Percentiles rank a stretch among this genome's conserved stretches.
phyloP scores from a whole-genome alignment of 2,113 vertebrate species.

The Bos indicus region DNA sequence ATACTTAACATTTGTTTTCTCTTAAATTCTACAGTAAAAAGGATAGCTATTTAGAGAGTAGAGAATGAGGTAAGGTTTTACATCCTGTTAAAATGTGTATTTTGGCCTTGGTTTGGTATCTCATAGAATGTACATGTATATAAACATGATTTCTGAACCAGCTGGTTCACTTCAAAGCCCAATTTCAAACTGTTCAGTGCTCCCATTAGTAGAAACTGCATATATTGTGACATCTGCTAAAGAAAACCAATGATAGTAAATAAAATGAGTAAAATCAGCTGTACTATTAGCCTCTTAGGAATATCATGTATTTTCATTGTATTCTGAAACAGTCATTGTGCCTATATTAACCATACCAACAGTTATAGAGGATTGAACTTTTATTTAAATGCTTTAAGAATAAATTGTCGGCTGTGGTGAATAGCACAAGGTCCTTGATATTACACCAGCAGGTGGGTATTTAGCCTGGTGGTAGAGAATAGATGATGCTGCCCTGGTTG shows the following conservation, averaged over 20 bases:
- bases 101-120: conserved; percentile 57
- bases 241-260: conserved; percentile 70
- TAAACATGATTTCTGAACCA: conserved; percentile 70
- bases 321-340: conserved; percentile 23
- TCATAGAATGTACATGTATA: conserved; percentile 47
- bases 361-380: neutral
- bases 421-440: neutral
- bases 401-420: neutral
- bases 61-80: conserved; percentile 54
- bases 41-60: conserved; percentile 39
- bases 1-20: neutral
- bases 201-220: conserved; percentile 68
- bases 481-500: neutral
- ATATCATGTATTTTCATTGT: conserved; percentile 13
- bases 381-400: neutral
- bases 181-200: conserved; percentile 60
- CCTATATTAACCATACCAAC: neutral
- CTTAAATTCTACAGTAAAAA: conserved; percentile 54
- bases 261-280: conserved; percentile 66
- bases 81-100: conserved; percentile 53
- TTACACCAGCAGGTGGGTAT: neutral
- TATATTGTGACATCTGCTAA: conserved; percentile 70
- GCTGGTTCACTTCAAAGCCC: conserved; percentile 58
- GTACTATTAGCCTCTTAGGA: neutral
- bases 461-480: neutral